These are phyloP conservation scores for Tauraco hartlaubi DNA, from an alignment of 2,797 vertebrate genomes.

Conservation along the genomic window DNA sequence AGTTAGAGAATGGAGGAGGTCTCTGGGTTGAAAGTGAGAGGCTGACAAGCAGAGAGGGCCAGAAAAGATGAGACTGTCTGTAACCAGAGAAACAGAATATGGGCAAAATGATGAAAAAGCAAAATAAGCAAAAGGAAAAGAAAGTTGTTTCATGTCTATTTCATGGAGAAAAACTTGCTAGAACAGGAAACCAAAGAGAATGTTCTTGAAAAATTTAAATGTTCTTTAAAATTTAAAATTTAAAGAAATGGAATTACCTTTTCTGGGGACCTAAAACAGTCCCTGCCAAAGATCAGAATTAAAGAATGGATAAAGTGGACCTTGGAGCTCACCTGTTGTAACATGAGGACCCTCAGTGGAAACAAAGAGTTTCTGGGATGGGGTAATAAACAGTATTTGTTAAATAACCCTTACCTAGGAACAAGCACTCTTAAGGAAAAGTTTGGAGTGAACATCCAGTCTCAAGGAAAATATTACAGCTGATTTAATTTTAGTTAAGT, in stretches of 20 bases:
- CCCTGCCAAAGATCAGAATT: background rate
- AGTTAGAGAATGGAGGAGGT: background rate
- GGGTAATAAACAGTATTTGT: background rate
- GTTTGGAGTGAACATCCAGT: background rate
- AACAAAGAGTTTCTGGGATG: background rate
- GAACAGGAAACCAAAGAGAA: background rate
- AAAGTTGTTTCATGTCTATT: background rate
- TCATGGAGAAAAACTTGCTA: background rate
- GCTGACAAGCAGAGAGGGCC: background rate
- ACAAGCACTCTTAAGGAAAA: background rate
- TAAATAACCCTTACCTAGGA: background rate
- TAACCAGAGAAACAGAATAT: background rate
- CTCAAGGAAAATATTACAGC: background rate
- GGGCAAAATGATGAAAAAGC: background rate
- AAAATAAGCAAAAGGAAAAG: background rate
- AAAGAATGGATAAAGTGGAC: background rate
- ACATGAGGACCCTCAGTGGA: background rate
- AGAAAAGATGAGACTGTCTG: background rate
- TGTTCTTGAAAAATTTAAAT: background rate
- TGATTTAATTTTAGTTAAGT: background rate
- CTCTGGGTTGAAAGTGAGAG: conserved; percentile 3
- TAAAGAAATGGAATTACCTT: background rate
- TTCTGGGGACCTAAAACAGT: background rate
- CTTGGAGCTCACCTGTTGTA: background rate
- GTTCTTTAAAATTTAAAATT: background rate